Evolutionary conservation across 2,797 vertebrate genomes (phyloP).

Genomic region (Todus mexicanus): DNA sequence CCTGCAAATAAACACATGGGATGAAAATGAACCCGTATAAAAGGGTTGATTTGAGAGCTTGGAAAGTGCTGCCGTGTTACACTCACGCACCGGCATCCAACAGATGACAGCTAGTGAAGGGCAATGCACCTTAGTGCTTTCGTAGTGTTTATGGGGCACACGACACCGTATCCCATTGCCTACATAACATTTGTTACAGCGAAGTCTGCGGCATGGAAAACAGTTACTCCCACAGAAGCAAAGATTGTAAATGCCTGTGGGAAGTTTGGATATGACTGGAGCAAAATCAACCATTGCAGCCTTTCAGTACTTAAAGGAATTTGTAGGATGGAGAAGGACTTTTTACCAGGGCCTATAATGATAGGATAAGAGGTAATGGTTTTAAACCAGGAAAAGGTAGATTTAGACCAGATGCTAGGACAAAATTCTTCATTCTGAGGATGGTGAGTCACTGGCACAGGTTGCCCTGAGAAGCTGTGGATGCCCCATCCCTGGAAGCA

Average conservation of each 20-base stretch:
- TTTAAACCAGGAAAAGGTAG: background rate
- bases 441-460: background rate
- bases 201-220: background rate
- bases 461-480: background rate
- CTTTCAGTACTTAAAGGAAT: background rate
- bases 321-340: background rate
- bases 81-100: accelerated
- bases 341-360: background rate
- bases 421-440: background rate
- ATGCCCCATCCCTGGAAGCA: background rate
- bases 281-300: background rate
- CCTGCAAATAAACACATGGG: background rate
- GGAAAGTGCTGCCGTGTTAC: background rate
- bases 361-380: background rate
- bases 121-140: accelerated
- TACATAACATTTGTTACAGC: background rate
- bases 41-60: background rate
- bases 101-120: background rate
- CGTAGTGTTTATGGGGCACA: background rate
- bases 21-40: background rate
- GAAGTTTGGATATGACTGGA: background rate
- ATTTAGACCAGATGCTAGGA: background rate
- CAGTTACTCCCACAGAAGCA: background rate
- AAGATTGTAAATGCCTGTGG: background rate
- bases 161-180: background rate